phyloP scores from a whole-genome alignment of 2,888 invertebrate genomes.

The Marronus borbonicus region DNA sequence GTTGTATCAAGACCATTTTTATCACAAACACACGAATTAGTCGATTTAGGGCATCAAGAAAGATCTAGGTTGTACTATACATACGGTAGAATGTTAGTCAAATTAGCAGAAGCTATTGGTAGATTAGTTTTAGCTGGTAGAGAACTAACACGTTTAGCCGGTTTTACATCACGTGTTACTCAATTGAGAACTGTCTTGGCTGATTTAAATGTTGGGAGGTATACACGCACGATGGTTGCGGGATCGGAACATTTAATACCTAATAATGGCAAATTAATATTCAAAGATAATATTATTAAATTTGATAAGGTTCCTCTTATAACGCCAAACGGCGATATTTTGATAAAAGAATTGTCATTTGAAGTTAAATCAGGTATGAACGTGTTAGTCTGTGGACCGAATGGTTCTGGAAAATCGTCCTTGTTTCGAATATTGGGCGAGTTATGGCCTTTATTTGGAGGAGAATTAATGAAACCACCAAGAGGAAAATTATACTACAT shows the following conservation, averaged over 20 bases:
- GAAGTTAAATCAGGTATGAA: conserved; percentile 93
- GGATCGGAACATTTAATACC: conserved; percentile 72
- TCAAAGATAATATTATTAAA: conserved; percentile 90
- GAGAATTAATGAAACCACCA: conserved; percentile 94
- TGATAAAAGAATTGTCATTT: conserved; percentile 90
- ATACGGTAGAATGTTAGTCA: conserved; percentile 95
- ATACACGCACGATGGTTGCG: conserved; percentile 79
- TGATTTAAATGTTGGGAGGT: conserved; percentile 85
- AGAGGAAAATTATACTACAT: conserved; percentile 97
- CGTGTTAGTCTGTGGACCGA: conserved; percentile 98
- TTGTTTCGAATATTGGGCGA: conserved; percentile 97
- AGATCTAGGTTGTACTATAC: conserved; percentile 93
- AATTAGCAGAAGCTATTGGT: conserved; percentile 97
- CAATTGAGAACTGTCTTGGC: conserved; percentile 88
- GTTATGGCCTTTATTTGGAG: conserved; percentile 97
- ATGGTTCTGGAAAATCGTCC: conserved; percentile 98
- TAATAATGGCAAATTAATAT: conserved; percentile 85
- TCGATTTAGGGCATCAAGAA: conserved; percentile 80
- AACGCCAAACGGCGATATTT: conserved; percentile 97
- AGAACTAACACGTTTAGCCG: conserved; percentile 94
- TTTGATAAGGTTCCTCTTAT: conserved; percentile 96
- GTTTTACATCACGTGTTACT: conserved; percentile 94
- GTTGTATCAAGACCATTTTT: conserved; percentile 97
- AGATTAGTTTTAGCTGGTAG: conserved; percentile 94
- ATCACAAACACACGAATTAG: conserved; percentile 79